Percentiles rank a stretch among this genome's conserved stretches.
Evolutionary conservation across 2,888 invertebrate genomes (phyloP).

Genomic region (Agonopterix alstromeriana): DNA sequence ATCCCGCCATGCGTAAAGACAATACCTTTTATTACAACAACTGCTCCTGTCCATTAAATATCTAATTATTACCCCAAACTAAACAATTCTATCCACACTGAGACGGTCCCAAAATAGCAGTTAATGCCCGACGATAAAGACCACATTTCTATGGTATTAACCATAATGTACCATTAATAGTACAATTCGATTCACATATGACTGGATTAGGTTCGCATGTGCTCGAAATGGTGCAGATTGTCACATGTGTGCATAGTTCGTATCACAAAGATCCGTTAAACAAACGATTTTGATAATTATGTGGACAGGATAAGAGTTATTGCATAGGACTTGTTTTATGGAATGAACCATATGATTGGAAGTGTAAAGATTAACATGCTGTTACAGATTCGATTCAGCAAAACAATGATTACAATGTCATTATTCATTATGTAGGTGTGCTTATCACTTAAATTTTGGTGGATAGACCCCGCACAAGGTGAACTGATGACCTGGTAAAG

Average conservation of each 20-base stretch:
- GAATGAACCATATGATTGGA: no score
- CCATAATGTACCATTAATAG: slow-evolving; percentile 15
- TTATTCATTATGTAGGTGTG: no score
- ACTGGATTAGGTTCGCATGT: slow-evolving; percentile 38
- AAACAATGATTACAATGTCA: no score
- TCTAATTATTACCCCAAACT: slow-evolving; percentile 35
- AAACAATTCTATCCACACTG: slow-evolving; percentile 4
- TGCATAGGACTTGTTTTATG: no score
- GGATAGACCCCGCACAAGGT: no score
- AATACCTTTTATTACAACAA: slow-evolving; percentile 25
- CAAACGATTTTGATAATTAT: no score
- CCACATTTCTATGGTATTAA: neutral
- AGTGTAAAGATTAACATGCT: no score
- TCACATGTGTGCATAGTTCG: neutral
- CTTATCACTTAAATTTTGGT: no score
- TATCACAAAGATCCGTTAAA: no score
- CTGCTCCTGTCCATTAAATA: slow-evolving; percentile 41
- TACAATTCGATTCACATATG: slow-evolving; percentile 38
- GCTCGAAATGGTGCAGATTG: slow-evolving; percentile 26
- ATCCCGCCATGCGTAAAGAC: neutral
- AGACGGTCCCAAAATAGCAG: slow-evolving; percentile 4
- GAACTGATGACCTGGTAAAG: no score
- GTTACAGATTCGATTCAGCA: no score
- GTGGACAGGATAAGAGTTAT: no score
- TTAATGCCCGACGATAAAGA: slow-evolving; percentile 16